Base-by-base conservation (phyloP, 2,113 vertebrate genomes). In the Elephas maximus region DNA sequence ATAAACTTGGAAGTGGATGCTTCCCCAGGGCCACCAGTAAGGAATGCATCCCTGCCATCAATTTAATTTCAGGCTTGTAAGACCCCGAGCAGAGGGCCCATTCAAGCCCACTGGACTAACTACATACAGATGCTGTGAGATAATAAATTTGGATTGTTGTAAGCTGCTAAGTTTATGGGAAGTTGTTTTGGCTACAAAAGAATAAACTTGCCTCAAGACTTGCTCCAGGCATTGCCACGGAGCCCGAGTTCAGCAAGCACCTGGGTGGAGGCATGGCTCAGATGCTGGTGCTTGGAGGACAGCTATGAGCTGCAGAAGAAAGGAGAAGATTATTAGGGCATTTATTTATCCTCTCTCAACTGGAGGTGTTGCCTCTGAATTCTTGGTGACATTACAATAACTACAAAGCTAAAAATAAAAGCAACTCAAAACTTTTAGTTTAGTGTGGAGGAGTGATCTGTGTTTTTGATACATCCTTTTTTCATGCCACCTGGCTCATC, bases 401-500 rank as follows among this genome's bases (percentile, higher is more conserved):
- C 65, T 44, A 73, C 41, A 83, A 63, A 91, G 26, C 78, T 92
- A 81, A 94, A 97, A 90, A 81, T 88, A 93, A 95, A 93, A 92
- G 60, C 78, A 63, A 57, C 69, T 89, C 28, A 30, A 48, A 86
- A 65, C 21, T 30, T 51, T 14, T 5, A 67, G 45, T 73, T 48
- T 8, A 0, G 21, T 53, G 23, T 76, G 57, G 45, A 91, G 80
- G 9, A 53, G 33, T 7, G 71, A 45, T 71, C 18, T 78, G 33
- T 65, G 74, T 88, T 89, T 96, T 67, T 37, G 24, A 89, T 51
- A 77, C 69, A 24, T 90, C 63, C 44, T 9, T 53, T 53, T 12
- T 53, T 57, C 53, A 0, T 5, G n/a, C 63, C 84, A 73, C 91
- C 88, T 67, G 93, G 57, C 71, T 91, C 30, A 17, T 51, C 21